Base-by-base conservation (phyloP, 2,888 invertebrate species). In the Tenthredo livida region DNA sequence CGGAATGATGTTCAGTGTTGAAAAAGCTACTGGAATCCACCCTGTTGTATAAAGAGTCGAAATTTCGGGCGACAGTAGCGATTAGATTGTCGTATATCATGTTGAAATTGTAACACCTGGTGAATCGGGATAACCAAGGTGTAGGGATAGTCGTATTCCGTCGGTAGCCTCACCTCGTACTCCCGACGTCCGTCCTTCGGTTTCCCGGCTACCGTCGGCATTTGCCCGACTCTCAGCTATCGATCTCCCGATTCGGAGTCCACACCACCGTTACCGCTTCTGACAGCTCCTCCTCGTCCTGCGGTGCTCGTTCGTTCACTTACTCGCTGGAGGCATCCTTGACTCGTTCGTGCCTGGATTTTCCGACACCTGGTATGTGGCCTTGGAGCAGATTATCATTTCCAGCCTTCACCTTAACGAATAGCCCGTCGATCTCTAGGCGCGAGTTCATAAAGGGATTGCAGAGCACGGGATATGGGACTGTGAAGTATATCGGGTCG, bases 241-340 rank as follows among this genome's bases (percentile, higher is more conserved):
- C 84, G 84, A 84, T 84, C 84, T 84, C 78, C 84, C 65, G 67
- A 84, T 84, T 84, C 84, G 84, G 29, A 65, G 84, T 73, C 85
- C 73, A 73, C 65, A 67, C 85, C 67, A 78, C 65, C 84, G 78
- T 80, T 86, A 78, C 77, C 78, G 80, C 84, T 80, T 85, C 84
- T 85, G 84, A 77, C 77, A 72, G 84, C 72, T 72, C 84, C 70
- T 61, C 61, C 40, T 85, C 85, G 72, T 70, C 78, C 84, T 84
- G 70, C 73, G 70, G 77, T 77, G 50, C 17, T 47, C 61, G 47
- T 61, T 65, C 84, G 75, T 84, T 78, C 50, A 50, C 75, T 84
- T 80, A 50, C 65, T 58, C 47, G 58, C 75, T 83, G 29, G 6
- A 67, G 58, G 85, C 37, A 47, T 61, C 75, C 85, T 50, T 84